phyloP scores from a whole-genome alignment of 2,888 invertebrate species.

The Drosophila limbata region DNA sequence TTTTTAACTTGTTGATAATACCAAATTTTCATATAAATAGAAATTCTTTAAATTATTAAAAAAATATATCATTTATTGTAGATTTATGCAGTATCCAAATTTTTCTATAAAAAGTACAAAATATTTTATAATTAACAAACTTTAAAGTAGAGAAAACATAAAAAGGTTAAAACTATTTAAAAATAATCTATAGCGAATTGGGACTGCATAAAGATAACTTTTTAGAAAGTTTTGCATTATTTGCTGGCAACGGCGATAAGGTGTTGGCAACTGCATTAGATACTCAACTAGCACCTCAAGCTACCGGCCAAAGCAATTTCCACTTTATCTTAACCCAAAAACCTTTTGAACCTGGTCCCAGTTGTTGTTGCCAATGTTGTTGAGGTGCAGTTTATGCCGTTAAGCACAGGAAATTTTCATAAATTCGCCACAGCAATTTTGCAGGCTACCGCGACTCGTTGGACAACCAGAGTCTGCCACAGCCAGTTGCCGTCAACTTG shows the following conservation, averaged over 20 bases:
- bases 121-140: too few species aligned
- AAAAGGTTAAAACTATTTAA: background rate
- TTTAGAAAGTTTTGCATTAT: conserved; percentile 28
- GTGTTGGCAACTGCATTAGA: conserved; percentile 32
- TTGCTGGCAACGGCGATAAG: conserved; percentile 18
- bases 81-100: too few species aligned
- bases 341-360: conserved; percentile 64
- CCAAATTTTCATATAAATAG: background rate
- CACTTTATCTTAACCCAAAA: conserved; percentile 63
- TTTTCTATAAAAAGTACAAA: too few species aligned
- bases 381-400: conserved; percentile 49
- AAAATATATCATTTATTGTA: background rate
- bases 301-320: conserved; percentile 58
- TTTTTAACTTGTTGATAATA: background rate
- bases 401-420: conserved; percentile 57
- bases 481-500: conserved; percentile 22
- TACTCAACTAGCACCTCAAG: conserved; percentile 45
- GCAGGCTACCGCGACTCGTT: conserved; percentile 56
- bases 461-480: conserved; percentile 30
- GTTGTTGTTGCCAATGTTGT: background rate
- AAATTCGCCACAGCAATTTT: conserved; percentile 67
- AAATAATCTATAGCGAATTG: background rate
- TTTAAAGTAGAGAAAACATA: background rate
- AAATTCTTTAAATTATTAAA: background rate
- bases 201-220: background rate